A percentile compares a stretch with the other conserved stretches of the same genome.
phyloP scores from a whole-genome alignment of 2,797 vertebrate species.

The Sitta carolinensis region DNA sequence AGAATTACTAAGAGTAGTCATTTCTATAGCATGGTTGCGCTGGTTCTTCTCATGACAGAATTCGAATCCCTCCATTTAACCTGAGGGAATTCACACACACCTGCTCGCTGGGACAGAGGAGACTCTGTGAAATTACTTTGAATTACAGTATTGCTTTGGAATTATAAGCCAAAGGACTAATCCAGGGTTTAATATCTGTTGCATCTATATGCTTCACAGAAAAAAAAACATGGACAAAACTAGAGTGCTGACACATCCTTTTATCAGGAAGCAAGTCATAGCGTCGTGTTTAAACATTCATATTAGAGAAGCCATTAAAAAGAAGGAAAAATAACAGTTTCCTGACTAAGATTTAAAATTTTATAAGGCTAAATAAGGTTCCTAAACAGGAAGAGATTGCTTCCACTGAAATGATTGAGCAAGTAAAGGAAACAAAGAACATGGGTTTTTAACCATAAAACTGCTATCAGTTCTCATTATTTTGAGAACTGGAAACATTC shows the following conservation, averaged over 20 bases:
- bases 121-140: neutral
- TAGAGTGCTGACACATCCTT: neutral
- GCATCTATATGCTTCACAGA: neutral
- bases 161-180: too few species aligned
- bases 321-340: neutral
- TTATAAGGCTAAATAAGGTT: slow-evolving; percentile 1
- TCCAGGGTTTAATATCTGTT: neutral
- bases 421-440: slow-evolving; percentile 34
- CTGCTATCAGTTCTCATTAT: slow-evolving; percentile 38
- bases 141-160: too few species aligned
- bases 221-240: neutral
- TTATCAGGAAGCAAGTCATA: neutral
- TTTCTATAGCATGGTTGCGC: neutral
- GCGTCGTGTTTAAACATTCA: neutral
- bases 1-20: neutral
- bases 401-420: neutral
- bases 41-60: neutral
- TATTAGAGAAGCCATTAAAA: slow-evolving; percentile 2
- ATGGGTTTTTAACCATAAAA: slow-evolving; percentile 37
- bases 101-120: rapidly evolving
- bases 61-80: neutral
- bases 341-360: neutral
- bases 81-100: neutral
- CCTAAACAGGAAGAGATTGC: neutral
- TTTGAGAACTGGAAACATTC: slow-evolving; percentile 7